These are phyloP conservation scores for Psophia crepitans DNA, from an alignment of 2,113 vertebrate species.

Conservation along the genomic window DNA sequence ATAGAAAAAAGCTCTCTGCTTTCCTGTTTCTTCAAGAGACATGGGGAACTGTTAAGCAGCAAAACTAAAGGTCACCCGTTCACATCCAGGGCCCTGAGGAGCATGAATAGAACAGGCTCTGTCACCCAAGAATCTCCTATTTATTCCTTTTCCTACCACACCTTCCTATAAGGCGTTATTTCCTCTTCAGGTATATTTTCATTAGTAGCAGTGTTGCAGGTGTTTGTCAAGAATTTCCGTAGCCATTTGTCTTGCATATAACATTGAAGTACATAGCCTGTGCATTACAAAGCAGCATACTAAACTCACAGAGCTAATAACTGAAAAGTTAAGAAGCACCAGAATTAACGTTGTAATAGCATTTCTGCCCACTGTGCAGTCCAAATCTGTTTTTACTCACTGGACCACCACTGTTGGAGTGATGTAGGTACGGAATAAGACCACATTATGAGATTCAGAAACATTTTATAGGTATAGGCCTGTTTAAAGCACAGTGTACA, in stretches of 20 bases:
- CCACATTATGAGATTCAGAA: background rate
- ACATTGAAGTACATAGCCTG: background rate
- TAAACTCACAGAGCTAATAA: background rate
- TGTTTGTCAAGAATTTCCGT: background rate
- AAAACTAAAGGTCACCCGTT: background rate
- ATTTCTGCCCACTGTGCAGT: background rate
- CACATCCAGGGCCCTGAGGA: background rate
- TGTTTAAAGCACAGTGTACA: background rate
- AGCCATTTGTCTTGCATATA: background rate
- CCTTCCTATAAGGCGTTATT: background rate
- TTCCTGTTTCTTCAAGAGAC: background rate
- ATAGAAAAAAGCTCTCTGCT: background rate
- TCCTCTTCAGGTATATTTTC: background rate
- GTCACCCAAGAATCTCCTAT: background rate
- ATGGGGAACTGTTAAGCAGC: fast-evolving
- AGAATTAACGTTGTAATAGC: background rate
- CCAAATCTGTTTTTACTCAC: background rate
- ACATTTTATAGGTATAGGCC: background rate
- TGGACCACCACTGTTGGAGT: background rate
- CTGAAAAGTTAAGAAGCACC: background rate
- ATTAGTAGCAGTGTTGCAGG: background rate
- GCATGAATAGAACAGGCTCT: background rate
- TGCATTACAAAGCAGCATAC: background rate
- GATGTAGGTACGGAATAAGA: background rate
- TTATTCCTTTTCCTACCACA: background rate